phyloP scores from a whole-genome alignment of 2,888 invertebrate species.

The Xestia c-nigrum region DNA sequence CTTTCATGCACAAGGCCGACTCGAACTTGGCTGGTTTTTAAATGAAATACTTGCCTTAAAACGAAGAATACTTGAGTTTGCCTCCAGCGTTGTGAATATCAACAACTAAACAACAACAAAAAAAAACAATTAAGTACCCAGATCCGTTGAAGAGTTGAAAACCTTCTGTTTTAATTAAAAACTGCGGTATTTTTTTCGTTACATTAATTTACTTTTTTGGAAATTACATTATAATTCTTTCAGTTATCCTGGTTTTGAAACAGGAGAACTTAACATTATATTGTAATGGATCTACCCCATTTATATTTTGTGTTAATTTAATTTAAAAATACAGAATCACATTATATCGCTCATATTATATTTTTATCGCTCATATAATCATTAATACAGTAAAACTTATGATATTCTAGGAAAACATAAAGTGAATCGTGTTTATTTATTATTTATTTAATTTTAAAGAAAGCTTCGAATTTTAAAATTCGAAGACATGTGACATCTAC shows the following conservation, averaged over 20 bases:
- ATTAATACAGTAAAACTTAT: neutral
- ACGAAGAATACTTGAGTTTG: constrained; percentile 75
- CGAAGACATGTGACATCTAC: no score
- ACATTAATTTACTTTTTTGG: constrained; percentile 51
- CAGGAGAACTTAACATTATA: constrained; percentile 27
- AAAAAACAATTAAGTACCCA: constrained; percentile 79
- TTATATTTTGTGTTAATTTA: constrained; percentile 7
- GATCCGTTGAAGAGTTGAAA: constrained; percentile 70
- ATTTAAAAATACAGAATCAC: constrained; percentile 4
- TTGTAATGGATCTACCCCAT: neutral
- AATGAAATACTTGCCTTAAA: constrained; percentile 73
- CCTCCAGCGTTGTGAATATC: constrained; percentile 73
- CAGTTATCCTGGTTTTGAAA: constrained; percentile 32
- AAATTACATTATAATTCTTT: constrained; percentile 51
- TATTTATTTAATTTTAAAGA: no score
- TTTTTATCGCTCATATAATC: no score
- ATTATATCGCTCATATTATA: neutral
- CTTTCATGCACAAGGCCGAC: no score
- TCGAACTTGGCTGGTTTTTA: constrained; percentile 14
- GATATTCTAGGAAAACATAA: neutral
- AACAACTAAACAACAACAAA: constrained; percentile 58
- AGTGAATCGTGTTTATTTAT: no score
- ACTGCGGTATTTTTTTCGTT: constrained; percentile 64
- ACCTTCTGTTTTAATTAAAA: constrained; percentile 82
- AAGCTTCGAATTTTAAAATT: no score